Conservation (phyloP, 2,888 invertebrate genomes). For the Lasioglossum malachurum region DNA sequence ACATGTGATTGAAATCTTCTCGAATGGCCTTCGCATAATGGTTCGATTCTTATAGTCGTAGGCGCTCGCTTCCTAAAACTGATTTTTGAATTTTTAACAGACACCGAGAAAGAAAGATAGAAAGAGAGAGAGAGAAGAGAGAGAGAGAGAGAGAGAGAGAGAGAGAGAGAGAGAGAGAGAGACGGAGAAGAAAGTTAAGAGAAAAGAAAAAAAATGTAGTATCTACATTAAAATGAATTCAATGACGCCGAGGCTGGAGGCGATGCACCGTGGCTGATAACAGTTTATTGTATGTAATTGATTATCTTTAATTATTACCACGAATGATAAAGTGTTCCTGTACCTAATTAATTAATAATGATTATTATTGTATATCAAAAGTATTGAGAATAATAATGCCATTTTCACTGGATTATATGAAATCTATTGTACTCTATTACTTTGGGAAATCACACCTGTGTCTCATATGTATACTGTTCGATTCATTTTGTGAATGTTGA, state of each 20-base stretch:
- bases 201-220: slow-evolving; percentile 41
- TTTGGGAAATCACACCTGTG: slow-evolving; percentile 43
- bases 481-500: slow-evolving; percentile 24
- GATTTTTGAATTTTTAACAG: slow-evolving; percentile 57
- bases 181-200: not conserved
- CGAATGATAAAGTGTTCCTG: slow-evolving; percentile 84
- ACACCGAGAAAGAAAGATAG: not conserved
- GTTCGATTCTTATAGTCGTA: slow-evolving; percentile 68
- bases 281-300: slow-evolving; percentile 76
- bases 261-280: slow-evolving; percentile 67
- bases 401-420: slow-evolving; percentile 82
- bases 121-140: not conserved
- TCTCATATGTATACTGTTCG: slow-evolving; percentile 14
- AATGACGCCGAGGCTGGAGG: slow-evolving; percentile 57
- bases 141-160: not conserved
- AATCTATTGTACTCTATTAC: slow-evolving; percentile 49
- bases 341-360: slow-evolving; percentile 83
- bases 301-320: slow-evolving; percentile 80
- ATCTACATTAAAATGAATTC: slow-evolving; percentile 51
- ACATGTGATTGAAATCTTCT: slow-evolving; percentile 64
- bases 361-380: slow-evolving; percentile 82
- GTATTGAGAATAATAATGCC: slow-evolving; percentile 83
- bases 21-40: slow-evolving; percentile 67
- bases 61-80: slow-evolving; percentile 67
- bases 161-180: not conserved